These are phyloP conservation scores for Clarias fuscus DNA, from an alignment of 2,797 vertebrate species.

Conservation along the genomic window DNA sequence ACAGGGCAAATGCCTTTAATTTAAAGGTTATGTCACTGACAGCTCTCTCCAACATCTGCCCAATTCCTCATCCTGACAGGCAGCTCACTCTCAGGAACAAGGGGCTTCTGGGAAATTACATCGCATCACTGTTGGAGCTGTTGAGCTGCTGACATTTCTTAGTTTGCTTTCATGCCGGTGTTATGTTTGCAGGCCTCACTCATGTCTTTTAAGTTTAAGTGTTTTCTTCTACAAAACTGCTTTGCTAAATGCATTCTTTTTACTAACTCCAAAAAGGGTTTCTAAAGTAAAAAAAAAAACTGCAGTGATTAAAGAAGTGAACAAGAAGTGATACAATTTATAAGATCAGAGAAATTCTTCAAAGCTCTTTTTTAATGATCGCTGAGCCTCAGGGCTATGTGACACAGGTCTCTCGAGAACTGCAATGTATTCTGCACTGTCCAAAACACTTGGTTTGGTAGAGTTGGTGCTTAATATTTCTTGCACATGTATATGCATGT, in stretches of 20 bases:
- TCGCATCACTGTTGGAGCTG: slow-evolving; percentile 25
- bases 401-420: slow-evolving; percentile 26
- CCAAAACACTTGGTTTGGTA: slow-evolving; percentile 23
- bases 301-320: slow-evolving; percentile 44
- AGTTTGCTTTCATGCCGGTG: slow-evolving; percentile 29
- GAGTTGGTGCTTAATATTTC: not conserved
- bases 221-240: slow-evolving; percentile 15
- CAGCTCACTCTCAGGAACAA: slow-evolving; percentile 42
- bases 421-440: not conserved
- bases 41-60: slow-evolving; percentile 40
- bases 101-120: slow-evolving; percentile 28
- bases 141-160: slow-evolving; percentile 34
- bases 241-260: slow-evolving; percentile 29
- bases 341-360: slow-evolving; percentile 52
- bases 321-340: slow-evolving; percentile 42
- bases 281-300: slow-evolving; percentile 9
- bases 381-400: slow-evolving; percentile 25
- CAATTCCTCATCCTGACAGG: slow-evolving; percentile 57
- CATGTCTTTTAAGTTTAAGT: not conserved
- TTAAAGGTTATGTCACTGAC: slow-evolving; percentile 56
- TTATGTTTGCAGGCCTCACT: not conserved
- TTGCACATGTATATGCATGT: slow-evolving; percentile 11
- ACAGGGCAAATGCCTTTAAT: slow-evolving; percentile 38
- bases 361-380: slow-evolving; percentile 51
- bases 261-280: slow-evolving; percentile 35